Base-by-base conservation (phyloP, 1,140 invertebrate species). In the Campodea augens region DNA sequence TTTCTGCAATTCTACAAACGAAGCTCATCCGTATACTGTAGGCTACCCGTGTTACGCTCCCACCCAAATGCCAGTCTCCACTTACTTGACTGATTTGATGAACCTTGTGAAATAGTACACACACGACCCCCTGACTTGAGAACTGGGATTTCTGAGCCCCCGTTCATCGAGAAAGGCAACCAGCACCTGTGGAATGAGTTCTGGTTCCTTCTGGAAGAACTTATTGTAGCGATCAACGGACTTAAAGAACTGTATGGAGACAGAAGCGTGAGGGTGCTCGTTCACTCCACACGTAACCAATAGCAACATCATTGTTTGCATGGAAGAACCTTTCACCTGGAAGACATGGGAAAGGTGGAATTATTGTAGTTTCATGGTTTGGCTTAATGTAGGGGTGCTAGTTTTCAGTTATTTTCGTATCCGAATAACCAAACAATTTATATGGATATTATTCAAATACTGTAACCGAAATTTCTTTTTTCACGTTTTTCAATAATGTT, bases 91-190 rank as follows among this genome's bases (percentile, higher is more conserved):
- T 29, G 59, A 60, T 51, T 70, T 69, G 36, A 72, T 60, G 54
- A 73, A 71, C 42, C 67, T 56, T 10, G 67, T 68, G 53, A 73
- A 72, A 1, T 73, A 54, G 54, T 72, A 72, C 13, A 66, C 58
- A 21, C 60, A 59, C 38, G 70, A 52, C 47, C 69, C 70, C 23
- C 69, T 53, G 4, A 73, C 64, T 54, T 65, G 65, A 3, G 58
- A 49, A 38, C 55, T 59, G 4, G 45, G 46, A 50, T 70, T 64
- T 38, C 63, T 59, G 40, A 73, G 55, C 2, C 71, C 71, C 51
- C 68, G 53, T 36, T 64, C 55, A 55, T 72, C 70, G 15, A 72
- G 53, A 56, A 73, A 73, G 5, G 68, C 62, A 32, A 55, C 63
- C 43, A 72, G 51, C 20, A 67, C 62, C 36, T 62, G 57, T 15